phyloP scores from a whole-genome alignment of 2,797 vertebrate genomes.

The Propithecus perrieri region DNA sequence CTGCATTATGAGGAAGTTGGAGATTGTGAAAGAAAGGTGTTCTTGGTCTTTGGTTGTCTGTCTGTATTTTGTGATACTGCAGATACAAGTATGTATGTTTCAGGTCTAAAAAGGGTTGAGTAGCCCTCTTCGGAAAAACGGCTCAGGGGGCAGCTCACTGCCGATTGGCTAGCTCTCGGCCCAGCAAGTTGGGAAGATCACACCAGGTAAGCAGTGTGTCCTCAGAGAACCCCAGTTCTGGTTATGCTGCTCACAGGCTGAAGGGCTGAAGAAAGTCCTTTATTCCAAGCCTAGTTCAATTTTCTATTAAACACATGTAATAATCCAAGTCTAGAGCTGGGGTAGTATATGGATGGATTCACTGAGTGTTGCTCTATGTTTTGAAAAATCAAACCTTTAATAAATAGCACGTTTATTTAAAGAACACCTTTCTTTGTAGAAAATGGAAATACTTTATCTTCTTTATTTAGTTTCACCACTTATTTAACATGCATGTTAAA shows the following conservation, averaged over 20 bases:
- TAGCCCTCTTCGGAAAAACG: background rate
- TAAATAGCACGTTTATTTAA: background rate
- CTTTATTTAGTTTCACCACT: background rate
- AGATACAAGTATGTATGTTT: background rate
- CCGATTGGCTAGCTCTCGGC: background rate
- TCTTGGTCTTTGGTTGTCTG: background rate
- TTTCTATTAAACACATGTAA: background rate
- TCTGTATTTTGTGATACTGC: background rate
- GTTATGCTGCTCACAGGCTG: background rate
- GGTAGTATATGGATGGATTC: background rate
- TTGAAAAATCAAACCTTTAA: background rate
- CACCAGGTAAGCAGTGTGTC: background rate
- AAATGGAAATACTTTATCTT: constrained; percentile 47
- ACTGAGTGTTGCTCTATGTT: background rate
- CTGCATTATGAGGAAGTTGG: background rate
- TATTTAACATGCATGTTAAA: constrained; percentile 11
- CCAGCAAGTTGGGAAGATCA: background rate
- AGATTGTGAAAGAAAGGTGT: background rate
- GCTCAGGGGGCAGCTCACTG: background rate
- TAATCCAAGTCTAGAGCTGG: background rate
- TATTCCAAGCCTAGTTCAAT: background rate
- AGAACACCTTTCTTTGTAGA: background rate
- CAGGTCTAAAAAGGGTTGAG: background rate
- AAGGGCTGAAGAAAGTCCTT: background rate
- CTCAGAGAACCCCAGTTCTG: background rate